A percentile compares a stretch with the other conserved stretches of the same genome.
Evolutionary conservation across 1,140 invertebrate genomes (phyloP).

Genomic region (Aphelenchoides avenae): DNA sequence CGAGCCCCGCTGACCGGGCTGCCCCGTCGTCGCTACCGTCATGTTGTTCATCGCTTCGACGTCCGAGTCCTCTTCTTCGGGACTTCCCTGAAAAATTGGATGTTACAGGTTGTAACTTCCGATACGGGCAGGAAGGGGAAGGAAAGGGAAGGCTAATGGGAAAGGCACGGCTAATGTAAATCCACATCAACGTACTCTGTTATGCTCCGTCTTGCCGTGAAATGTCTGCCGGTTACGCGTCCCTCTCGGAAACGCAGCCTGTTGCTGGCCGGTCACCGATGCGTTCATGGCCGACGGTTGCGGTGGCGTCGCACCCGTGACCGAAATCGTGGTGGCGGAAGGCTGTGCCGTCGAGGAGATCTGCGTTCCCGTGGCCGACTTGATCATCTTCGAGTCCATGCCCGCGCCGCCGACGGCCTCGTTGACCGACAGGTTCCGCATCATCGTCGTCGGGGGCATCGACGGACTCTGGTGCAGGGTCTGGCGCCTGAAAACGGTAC

Average conservation of each 20-base stretch:
- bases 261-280: slow-evolving; percentile 10
- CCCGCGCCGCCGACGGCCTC: neutral
- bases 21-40: slow-evolving; percentile 7
- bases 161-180: slow-evolving; percentile 1
- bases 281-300: slow-evolving; percentile 15
- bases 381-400: slow-evolving; percentile 45
- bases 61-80: slow-evolving; percentile 48
- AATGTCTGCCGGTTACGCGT: slow-evolving; percentile 57
- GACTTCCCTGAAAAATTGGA: slow-evolving; percentile 21
- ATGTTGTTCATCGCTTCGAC: slow-evolving; percentile 24
- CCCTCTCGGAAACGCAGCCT: slow-evolving; percentile 50
- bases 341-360: slow-evolving; percentile 15
- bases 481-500: slow-evolving; percentile 16
- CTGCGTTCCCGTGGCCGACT: slow-evolving; percentile 32
- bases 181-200: slow-evolving; percentile 34
- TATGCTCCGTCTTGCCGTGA: slow-evolving; percentile 59
- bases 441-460: slow-evolving; percentile 55
- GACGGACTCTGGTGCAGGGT: slow-evolving; percentile 51
- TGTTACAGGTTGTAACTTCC: neutral
- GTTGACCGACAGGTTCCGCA: slow-evolving; percentile 14
- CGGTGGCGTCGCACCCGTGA: too few relatives aligned
- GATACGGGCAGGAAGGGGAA: neutral
- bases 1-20: slow-evolving; percentile 37
- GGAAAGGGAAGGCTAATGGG: too few relatives aligned
- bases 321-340: too few relatives aligned